Conservation (phyloP, 2,113 vertebrate species). For the Cavia porcellus region DNA sequence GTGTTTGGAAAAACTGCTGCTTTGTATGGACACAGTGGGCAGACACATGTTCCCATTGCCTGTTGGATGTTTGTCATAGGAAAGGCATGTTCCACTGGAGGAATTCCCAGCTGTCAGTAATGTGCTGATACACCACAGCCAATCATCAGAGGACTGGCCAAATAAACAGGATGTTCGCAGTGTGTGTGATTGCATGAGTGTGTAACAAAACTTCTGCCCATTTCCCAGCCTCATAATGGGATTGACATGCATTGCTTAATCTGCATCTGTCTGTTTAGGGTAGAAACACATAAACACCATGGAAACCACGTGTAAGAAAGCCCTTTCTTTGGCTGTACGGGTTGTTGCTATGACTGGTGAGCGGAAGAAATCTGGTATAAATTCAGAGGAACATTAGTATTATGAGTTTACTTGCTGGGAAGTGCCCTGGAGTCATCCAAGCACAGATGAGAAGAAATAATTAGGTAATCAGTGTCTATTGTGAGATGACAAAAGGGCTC, state of each 20-base stretch:
- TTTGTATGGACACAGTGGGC: slow-evolving; percentile 84
- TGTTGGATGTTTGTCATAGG: slow-evolving; percentile 93
- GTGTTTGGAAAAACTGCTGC: slow-evolving; percentile 89
- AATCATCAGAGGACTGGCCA: slow-evolving; percentile 89
- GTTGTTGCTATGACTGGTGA: slow-evolving; percentile 75
- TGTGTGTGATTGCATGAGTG: slow-evolving; percentile 91
- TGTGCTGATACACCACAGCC: slow-evolving; percentile 91
- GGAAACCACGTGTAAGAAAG: slow-evolving; percentile 81
- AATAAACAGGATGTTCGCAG: slow-evolving; percentile 95
- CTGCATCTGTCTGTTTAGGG: slow-evolving; percentile 87
- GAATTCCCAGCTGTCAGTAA: slow-evolving; percentile 95
- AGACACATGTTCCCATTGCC: slow-evolving; percentile 94
- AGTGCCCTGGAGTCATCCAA: slow-evolving; percentile 74
- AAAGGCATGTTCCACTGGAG: slow-evolving; percentile 97
- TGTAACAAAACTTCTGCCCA: slow-evolving; percentile 89
- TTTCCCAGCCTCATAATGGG: slow-evolving; percentile 88
- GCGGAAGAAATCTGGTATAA: slow-evolving; percentile 81
- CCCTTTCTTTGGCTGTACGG: slow-evolving; percentile 63
- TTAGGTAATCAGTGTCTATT: slow-evolving; percentile 72
- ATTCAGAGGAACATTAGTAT: slow-evolving; percentile 63
- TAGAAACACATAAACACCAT: slow-evolving; percentile 85
- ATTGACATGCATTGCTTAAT: slow-evolving; percentile 88
- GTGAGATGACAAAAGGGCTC: slow-evolving; percentile 75
- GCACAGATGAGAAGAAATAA: slow-evolving; percentile 58
- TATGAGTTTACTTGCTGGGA: slow-evolving; percentile 82